phyloP scores from a whole-genome alignment of 2,797 vertebrate genomes.

The Oreonectes daqikongensis region DNA sequence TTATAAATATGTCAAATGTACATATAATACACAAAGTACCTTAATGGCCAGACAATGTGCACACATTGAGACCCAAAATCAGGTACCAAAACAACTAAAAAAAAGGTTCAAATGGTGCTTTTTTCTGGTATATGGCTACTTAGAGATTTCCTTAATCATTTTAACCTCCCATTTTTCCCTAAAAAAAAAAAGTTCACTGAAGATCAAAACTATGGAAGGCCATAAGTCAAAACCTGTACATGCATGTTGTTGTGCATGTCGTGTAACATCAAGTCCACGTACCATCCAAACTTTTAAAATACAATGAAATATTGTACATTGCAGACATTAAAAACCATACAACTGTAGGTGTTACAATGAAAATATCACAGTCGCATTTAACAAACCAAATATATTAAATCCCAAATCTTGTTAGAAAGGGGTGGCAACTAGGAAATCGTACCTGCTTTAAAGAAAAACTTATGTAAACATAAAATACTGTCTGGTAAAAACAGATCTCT shows the following conservation, averaged over 20 bases:
- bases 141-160: neutral
- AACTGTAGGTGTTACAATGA: neutral
- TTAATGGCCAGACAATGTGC: conserved; percentile 69
- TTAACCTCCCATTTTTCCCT: neutral
- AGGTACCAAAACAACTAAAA: conserved; percentile 69
- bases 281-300: conserved; percentile 22
- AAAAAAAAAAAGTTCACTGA: neutral
- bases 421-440: neutral
- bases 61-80: conserved; percentile 67
- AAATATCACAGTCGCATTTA: neutral
- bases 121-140: conserved; percentile 15
- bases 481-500: conserved; percentile 27
- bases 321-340: neutral
- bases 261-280: neutral
- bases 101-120: conserved; percentile 14
- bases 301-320: neutral
- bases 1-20: conserved; percentile 91
- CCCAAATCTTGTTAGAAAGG: conserved; percentile 14
- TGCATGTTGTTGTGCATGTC: conserved; percentile 6
- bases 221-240: neutral
- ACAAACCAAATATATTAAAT: conserved; percentile 3
- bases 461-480: conserved; percentile 39
- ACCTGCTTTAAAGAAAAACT: conserved; percentile 35
- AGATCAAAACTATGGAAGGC: neutral
- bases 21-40: conserved; percentile 87